phyloP scores from a whole-genome alignment of 2,888 invertebrate genomes.

The Leptinotarsa peninsularis region DNA sequence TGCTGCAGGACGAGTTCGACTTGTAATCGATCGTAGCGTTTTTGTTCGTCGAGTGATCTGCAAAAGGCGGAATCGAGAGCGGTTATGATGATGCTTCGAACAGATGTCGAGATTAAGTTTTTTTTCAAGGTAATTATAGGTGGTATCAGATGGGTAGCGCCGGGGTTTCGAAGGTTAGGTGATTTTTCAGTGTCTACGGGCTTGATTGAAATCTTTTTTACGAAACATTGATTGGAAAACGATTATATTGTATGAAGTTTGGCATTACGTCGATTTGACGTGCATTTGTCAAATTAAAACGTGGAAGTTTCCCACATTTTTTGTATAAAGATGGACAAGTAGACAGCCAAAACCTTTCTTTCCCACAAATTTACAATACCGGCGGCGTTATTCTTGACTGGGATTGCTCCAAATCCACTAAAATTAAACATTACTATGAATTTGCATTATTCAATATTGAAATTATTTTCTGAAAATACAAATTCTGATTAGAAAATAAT shows the following conservation, averaged over 20 bases:
- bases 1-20: constrained; percentile 87
- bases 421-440: too few relatives aligned
- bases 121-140: constrained; percentile 8
- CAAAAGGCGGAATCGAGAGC: constrained; percentile 16
- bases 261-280: not conserved
- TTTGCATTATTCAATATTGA: too few relatives aligned
- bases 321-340: too few relatives aligned
- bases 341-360: too few relatives aligned
- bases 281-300: too few relatives aligned
- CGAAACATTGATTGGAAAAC: not conserved
- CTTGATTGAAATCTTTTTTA: not conserved
- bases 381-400: too few relatives aligned
- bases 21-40: constrained; percentile 89
- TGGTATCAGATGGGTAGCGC: constrained; percentile 19
- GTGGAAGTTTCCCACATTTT: too few relatives aligned
- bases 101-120: constrained; percentile 15
- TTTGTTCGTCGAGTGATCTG: constrained; percentile 82
- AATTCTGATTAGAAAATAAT: too few relatives aligned
- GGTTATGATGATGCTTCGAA: constrained; percentile 11
- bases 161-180: not conserved
- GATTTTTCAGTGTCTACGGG: constrained; percentile 4
- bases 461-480: too few relatives aligned
- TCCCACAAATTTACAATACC: too few relatives aligned
- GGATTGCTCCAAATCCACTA: too few relatives aligned
- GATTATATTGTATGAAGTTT: not conserved